Evolutionary conservation across 1,140 invertebrate species (phyloP), one percentile per base, ranked within the genome.

Genomic region (Papilio polyxenes): DNA sequence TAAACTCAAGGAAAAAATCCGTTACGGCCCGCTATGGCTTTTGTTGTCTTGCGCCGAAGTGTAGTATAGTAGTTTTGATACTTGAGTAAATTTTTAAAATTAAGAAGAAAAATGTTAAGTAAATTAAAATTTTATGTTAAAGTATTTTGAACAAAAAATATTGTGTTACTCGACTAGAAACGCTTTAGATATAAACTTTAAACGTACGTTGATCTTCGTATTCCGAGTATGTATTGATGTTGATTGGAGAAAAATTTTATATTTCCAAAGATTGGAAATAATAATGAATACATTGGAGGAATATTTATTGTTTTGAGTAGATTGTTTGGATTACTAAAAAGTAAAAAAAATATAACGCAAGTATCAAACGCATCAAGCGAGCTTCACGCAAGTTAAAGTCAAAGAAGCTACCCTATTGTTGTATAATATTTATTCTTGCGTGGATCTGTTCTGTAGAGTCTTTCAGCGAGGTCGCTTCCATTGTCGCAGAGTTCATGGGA

Each of bases 321-420:
- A 17, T 20, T n/a, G 1, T 7, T 6, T 17, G 17, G 17, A 7
- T 59, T 1, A 13, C 13, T 5, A 15, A 20, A n/a, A n/a, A 17
- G n/a, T n/a, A 59, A 59, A n/a, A n/a, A n/a, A 59, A 8, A n/a
- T 15, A 56, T 56, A 3, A n/a, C 62, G 11, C 53, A 85, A 91
- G 85, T 90, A 92, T 91, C 88, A 92, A 91, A 80, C 87, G 48
- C 1, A 40, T 15, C 2, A 72, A 20, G 72, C 84, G n/a, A 15
- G n/a, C 59, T 82, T 82, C 74, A 85, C 75, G 81, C 82, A 84
- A 92, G 87, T 83, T 87, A 91, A 94, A 93, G 92, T 93, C 92
- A 94, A 93, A 93, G 93, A 91, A 92, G 90, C 92, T 88, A 92
- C 91, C 92, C 93, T 88, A 93, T 94, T 94, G 93, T 94, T 92